These are phyloP conservation scores for Lasioglossum morio DNA, from an alignment of 2,888 invertebrate genomes.

Conservation along the genomic window DNA sequence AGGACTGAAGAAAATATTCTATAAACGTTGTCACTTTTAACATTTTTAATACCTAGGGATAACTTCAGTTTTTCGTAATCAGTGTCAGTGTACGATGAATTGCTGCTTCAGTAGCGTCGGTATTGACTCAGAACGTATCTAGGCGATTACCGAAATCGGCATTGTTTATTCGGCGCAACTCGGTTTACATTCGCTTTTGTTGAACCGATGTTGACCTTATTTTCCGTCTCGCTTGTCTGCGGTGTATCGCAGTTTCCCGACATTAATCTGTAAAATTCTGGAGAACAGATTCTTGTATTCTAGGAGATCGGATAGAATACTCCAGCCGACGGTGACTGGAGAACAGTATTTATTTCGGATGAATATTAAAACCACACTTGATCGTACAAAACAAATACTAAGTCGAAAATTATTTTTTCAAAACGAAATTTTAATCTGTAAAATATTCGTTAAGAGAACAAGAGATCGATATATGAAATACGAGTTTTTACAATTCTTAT, in stretches of 20 bases:
- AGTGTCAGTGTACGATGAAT: background rate
- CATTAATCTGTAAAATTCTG: conserved; percentile 36
- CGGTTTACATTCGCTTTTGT: conserved; percentile 23
- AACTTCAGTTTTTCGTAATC: background rate
- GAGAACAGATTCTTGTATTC: too few species aligned
- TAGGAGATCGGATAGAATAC: conserved; percentile 17
- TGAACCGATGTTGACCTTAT: conserved; percentile 30
- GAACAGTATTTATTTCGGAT: background rate
- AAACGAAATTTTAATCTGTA: background rate
- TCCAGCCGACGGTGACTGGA: background rate
- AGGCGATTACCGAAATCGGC: conserved; percentile 29
- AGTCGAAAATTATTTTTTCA: background rate
- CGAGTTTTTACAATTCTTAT: background rate
- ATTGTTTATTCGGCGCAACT: conserved; percentile 20
- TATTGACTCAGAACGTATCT: background rate
- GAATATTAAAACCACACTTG: background rate
- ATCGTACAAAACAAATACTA: background rate
- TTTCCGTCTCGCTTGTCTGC: conserved; percentile 10
- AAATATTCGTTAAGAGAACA: background rate
- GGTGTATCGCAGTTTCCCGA: conserved; percentile 7
- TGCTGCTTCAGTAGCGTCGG: background rate
- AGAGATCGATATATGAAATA: background rate
- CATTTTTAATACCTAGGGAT: background rate
- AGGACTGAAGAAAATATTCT: background rate
- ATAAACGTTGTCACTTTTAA: background rate